Evolutionary conservation across 2,113 vertebrate species (phyloP).

Genomic region (Propithecus coquereli): DNA sequence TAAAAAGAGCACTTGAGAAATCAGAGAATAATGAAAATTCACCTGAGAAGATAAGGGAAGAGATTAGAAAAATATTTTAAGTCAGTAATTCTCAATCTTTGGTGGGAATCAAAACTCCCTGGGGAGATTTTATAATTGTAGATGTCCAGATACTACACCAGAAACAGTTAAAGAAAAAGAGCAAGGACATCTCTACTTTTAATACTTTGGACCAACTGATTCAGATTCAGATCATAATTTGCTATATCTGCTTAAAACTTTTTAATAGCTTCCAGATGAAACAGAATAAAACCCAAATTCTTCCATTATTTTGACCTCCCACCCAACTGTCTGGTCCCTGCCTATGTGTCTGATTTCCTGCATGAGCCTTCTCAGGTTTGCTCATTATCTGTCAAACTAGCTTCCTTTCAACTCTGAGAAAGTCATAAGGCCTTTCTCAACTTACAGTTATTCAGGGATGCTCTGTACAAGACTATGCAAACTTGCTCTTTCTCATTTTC

Average conservation of each 20-base stretch:
- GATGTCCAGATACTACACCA: neutral
- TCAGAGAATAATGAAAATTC: neutral
- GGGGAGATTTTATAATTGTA: neutral
- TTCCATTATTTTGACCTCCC: neutral
- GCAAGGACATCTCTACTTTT: neutral
- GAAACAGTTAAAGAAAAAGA: neutral
- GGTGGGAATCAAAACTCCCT: neutral
- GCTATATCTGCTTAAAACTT: neutral
- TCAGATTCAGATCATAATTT: neutral
- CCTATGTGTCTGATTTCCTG: neutral
- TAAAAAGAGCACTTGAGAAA: neutral
- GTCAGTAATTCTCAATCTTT: neutral
- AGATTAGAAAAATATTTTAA: neutral
- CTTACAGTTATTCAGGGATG: neutral
- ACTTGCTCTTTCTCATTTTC: neutral
- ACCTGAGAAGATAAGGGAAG: neutral
- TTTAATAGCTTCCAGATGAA: constrained; percentile 12
- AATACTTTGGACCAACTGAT: neutral
- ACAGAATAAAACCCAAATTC: neutral
- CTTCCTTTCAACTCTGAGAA: neutral
- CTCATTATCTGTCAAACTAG: neutral
- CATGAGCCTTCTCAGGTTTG: neutral
- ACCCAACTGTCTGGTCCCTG: neutral
- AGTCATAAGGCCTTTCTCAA: neutral
- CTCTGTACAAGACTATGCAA: neutral